phyloP scores from a whole-genome alignment of 2,888 invertebrate genomes.

The Acleris laterana region DNA sequence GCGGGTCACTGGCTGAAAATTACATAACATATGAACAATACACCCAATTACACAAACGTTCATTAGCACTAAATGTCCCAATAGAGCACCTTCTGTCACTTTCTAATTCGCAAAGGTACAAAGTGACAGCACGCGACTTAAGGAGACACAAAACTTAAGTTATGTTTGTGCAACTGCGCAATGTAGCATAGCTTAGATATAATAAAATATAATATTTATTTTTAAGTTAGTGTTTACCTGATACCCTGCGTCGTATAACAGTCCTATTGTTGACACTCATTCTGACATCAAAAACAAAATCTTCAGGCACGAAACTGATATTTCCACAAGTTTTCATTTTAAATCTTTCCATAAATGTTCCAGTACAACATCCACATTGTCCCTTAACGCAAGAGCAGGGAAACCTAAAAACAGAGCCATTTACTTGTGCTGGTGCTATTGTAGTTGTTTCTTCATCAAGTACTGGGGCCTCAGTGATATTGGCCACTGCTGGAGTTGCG shows the following conservation, averaged over 20 bases:
- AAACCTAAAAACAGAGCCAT: slow-evolving; percentile 79
- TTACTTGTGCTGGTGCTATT: slow-evolving; percentile 52
- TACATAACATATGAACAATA: neutral
- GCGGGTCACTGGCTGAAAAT: slow-evolving; percentile 88
- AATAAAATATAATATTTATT: slow-evolving; percentile 28
- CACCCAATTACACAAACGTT: no score
- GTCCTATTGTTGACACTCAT: slow-evolving; percentile 89
- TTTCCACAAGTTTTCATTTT: slow-evolving; percentile 91
- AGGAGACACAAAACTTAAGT: no score
- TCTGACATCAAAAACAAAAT: slow-evolving; percentile 91
- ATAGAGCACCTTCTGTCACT: no score
- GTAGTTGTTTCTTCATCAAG: slow-evolving; percentile 48
- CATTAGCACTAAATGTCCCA: no score
- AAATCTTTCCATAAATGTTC: slow-evolving; percentile 85
- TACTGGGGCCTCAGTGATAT: slow-evolving; percentile 51
- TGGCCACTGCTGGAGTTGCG: slow-evolving; percentile 42
- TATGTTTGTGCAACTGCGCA: no score
- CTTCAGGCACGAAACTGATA: slow-evolving; percentile 91
- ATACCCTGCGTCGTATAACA: slow-evolving; percentile 88
- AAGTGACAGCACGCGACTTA: no score
- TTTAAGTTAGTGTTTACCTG: slow-evolving; percentile 78
- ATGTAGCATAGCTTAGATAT: slow-evolving; percentile 3
- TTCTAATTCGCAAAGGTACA: no score
- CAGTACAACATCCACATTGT: slow-evolving; percentile 88
- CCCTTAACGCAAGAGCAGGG: slow-evolving; percentile 86